Percentiles rank a stretch among this genome's conserved stretches.
Evolutionary conservation across 2,888 invertebrate genomes (phyloP).

Genomic region (Blastobasis lacticolella): DNA sequence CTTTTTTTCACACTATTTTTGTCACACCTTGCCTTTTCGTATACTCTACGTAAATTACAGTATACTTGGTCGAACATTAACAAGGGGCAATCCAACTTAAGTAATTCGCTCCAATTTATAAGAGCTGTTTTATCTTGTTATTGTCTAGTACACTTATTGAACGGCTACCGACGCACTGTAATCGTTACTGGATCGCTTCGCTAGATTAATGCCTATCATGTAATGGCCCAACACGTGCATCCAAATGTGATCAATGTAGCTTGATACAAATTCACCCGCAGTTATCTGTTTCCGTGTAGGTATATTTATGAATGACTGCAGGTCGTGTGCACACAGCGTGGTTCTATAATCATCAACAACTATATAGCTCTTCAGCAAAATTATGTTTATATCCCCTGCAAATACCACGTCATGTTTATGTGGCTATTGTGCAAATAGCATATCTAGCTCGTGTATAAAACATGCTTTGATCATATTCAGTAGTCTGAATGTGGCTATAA

Average conservation of each 20-base stretch:
- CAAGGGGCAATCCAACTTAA: constrained; percentile 1
- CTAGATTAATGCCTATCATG: not conserved
- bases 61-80: constrained; percentile 1
- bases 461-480: constrained; percentile 1
- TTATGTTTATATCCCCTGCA: constrained; percentile 3
- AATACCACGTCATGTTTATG: not conserved
- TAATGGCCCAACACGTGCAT: not conserved
- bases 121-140: not conserved
- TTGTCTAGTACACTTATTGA: not conserved
- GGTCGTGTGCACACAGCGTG: constrained; percentile 1
- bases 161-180: not conserved
- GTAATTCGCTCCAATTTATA: constrained; percentile 1
- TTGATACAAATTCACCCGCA: constrained; percentile 4
- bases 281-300: constrained; percentile 7
- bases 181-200: not conserved
- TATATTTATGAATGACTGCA: constrained; percentile 2
- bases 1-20: not conserved
- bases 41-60: not conserved
- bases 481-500: constrained; percentile 2
- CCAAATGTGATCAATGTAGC: constrained; percentile 10
- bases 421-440: not conserved
- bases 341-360: not conserved
- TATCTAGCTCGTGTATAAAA: constrained; percentile 1
- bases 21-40: not conserved
- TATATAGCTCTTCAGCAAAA: not conserved